Evolutionary conservation across 2,797 vertebrate species (phyloP).

Genomic region (Rhinogobio ventralis): DNA sequence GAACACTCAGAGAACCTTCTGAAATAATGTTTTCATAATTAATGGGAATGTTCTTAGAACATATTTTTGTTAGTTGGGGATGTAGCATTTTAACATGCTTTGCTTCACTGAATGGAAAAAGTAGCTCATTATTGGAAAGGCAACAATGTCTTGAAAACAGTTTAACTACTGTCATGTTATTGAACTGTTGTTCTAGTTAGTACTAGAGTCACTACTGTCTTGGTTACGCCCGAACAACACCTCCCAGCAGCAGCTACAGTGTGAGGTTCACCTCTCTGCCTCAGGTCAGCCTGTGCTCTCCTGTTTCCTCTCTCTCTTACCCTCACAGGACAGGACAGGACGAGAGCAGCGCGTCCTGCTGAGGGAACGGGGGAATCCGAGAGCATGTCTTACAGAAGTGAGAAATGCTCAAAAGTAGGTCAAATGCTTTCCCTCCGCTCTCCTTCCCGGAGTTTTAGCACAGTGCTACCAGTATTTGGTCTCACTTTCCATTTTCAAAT

Average conservation of each 20-base stretch:
- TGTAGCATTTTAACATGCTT: not conserved
- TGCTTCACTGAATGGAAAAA: constrained; percentile 5
- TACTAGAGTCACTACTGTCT: not conserved
- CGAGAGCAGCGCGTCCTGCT: constrained; percentile 50
- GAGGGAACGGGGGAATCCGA: constrained; percentile 59
- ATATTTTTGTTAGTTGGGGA: not conserved
- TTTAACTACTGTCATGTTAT: constrained; percentile 18
- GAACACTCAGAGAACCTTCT: too few relatives aligned
- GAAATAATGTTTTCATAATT: not conserved
- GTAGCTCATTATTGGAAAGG: constrained; percentile 6
- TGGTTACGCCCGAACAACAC: not conserved
- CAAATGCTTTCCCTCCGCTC: constrained; percentile 70
- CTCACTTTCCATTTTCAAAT: constrained; percentile 66
- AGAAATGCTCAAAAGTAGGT: constrained; percentile 76
- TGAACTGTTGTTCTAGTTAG: not conserved
- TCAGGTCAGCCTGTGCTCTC: constrained; percentile 49
- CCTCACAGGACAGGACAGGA: constrained; percentile 33
- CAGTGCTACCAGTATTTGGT: constrained; percentile 58
- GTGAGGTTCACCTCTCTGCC: not conserved
- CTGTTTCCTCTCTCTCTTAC: constrained; percentile 50
- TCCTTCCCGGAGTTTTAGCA: constrained; percentile 54
- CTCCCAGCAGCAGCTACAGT: not conserved
- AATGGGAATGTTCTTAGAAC: not conserved
- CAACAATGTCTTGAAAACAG: constrained; percentile 26
- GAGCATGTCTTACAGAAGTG: constrained; percentile 68